Evolutionary conservation across 2,888 invertebrate genomes (phyloP).

Genomic region (Pseudolycoriella hygida): DNA sequence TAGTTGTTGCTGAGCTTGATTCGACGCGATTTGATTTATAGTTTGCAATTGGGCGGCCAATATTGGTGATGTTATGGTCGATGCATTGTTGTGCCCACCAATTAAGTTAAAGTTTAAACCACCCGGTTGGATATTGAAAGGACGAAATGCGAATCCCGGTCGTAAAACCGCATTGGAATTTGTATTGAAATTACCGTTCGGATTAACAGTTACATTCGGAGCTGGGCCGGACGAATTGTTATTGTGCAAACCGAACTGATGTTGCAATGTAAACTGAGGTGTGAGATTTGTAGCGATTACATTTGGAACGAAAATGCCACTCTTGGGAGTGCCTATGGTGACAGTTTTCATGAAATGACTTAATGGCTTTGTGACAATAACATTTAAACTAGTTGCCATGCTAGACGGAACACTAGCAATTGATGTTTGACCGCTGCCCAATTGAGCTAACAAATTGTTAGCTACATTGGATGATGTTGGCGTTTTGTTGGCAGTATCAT

Average conservation of each 20-base stretch:
- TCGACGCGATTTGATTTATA: slow-evolving; percentile 9
- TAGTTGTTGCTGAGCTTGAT: slow-evolving; percentile 5
- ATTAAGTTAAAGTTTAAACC: slow-evolving; percentile 10
- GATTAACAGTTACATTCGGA: slow-evolving; percentile 50
- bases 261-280: slow-evolving; percentile 14
- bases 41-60: slow-evolving; percentile 10
- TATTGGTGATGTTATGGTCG: slow-evolving; percentile 8
- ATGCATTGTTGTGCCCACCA: background rate
- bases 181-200: slow-evolving; percentile 29
- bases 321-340: slow-evolving; percentile 8
- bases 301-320: slow-evolving; percentile 11
- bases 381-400: slow-evolving; percentile 8
- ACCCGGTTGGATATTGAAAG: slow-evolving; percentile 7
- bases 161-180: slow-evolving; percentile 11
- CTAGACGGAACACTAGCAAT: background rate
- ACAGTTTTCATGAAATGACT: slow-evolving; percentile 10
- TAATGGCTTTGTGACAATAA: slow-evolving; percentile 10
- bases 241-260: slow-evolving; percentile 8
- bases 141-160: slow-evolving; percentile 7
- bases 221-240: slow-evolving; percentile 28
- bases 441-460: slow-evolving; percentile 12
- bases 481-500: slow-evolving; percentile 7
- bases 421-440: background rate
- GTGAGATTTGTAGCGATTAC: slow-evolving; percentile 10
- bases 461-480: slow-evolving; percentile 10